Evolutionary conservation across 2,888 invertebrate genomes (phyloP).

Genomic region (Drosophila mimica): DNA sequence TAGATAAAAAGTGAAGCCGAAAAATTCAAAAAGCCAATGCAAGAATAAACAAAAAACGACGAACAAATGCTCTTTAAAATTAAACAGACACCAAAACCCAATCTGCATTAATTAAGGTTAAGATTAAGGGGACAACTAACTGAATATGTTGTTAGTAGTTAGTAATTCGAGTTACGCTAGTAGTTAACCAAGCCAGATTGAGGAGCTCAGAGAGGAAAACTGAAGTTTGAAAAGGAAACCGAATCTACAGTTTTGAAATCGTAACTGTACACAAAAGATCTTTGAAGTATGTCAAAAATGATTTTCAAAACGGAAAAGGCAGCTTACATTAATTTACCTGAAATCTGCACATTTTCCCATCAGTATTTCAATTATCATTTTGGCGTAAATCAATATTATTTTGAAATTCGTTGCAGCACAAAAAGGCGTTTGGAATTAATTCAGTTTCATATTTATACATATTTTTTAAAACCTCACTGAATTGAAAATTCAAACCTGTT

Average conservation of each 20-base stretch:
- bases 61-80: slow-evolving; percentile 27
- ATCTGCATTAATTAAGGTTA: not conserved
- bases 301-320: not conserved
- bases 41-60: slow-evolving; percentile 9
- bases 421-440: not conserved
- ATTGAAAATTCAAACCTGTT: not conserved
- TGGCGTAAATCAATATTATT: not conserved
- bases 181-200: too few species aligned
- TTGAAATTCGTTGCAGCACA: not conserved
- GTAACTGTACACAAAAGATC: not conserved
- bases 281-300: not conserved
- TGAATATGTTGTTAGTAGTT: not conserved
- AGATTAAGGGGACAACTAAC: not conserved
- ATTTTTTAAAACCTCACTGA: not conserved
- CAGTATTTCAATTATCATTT: not conserved
- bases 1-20: slow-evolving; percentile 22
- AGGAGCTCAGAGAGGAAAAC: not conserved
- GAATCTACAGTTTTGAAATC: not conserved
- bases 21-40: slow-evolving; percentile 13
- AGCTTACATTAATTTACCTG: not conserved
- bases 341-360: not conserved
- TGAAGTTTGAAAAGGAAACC: not conserved
- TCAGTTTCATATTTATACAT: not conserved
- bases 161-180: not conserved
- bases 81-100: not conserved